These are phyloP conservation scores for Eledona agricola DNA, from an alignment of 2,888 invertebrate genomes.

Conservation along the genomic window DNA sequence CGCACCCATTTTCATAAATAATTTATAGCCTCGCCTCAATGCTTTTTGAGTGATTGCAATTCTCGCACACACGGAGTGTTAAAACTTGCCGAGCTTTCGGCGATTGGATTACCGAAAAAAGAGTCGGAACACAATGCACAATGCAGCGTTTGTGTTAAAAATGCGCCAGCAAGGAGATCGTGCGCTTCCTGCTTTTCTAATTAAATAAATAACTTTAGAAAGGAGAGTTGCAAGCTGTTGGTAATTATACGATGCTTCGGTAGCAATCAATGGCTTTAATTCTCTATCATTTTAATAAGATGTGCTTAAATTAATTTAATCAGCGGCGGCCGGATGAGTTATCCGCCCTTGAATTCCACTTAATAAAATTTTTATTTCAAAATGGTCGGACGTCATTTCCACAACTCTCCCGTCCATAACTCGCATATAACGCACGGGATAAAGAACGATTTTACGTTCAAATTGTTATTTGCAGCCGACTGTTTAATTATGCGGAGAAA, in stretches of 20 bases:
- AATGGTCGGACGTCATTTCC: background rate
- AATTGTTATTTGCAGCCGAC: constrained; percentile 6
- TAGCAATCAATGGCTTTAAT: constrained; percentile 16
- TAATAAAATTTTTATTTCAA: constrained; percentile 17
- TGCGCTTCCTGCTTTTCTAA: constrained; percentile 17
- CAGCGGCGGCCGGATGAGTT: constrained; percentile 25
- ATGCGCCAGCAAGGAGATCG: too few species aligned
- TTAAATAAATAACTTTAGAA: constrained; percentile 15
- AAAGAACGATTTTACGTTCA: constrained; percentile 1
- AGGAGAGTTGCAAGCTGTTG: constrained; percentile 3
- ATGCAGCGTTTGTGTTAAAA: too few species aligned
- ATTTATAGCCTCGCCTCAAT: constrained; percentile 7
- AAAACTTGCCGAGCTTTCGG: background rate
- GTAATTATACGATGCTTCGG: constrained; percentile 15
- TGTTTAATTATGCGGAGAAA: constrained; percentile 10
- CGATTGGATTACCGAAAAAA: constrained; percentile 1
- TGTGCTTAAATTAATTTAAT: constrained; percentile 23
- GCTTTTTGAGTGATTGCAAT: constrained; percentile 9
- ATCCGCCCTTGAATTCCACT: constrained; percentile 25
- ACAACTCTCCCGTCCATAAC: constrained; percentile 2
- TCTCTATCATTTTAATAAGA: constrained; percentile 21
- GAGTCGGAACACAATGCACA: constrained; percentile 2
- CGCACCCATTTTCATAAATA: constrained; percentile 9
- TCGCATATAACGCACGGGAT: constrained; percentile 1
- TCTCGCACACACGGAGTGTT: background rate